phyloP scores from a whole-genome alignment of 64 coral and sea anemone species.

The Trachythela sp. region DNA sequence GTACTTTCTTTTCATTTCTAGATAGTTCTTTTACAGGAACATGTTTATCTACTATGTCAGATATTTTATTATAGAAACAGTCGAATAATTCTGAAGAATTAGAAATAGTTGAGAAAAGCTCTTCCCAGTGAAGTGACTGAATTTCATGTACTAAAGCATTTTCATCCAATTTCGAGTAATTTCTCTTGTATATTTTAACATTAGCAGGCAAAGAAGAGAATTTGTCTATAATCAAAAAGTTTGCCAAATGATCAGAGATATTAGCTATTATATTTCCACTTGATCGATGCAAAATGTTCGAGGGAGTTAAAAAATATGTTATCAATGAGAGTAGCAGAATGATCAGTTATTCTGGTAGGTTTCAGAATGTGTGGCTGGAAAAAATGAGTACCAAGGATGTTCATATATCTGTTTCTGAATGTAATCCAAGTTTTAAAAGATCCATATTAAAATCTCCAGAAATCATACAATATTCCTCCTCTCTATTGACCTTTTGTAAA shows the following conservation, averaged over 20 bases:
- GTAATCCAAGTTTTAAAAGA: not conserved
- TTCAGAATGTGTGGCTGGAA: not conserved
- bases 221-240: not conserved
- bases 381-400: not conserved
- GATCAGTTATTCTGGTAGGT: not conserved
- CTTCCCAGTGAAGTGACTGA: not conserved
- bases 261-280: not conserved
- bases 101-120: not conserved
- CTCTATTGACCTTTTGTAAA: not conserved
- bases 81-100: not conserved
- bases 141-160: not conserved
- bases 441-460: not conserved
- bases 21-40: not conserved
- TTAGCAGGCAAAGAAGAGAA: not conserved
- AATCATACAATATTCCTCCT: not conserved
- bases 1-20: not conserved
- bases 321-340: not conserved
- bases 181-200: not conserved
- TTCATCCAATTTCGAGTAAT: not conserved
- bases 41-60: not conserved
- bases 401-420: not conserved
- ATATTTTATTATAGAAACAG: not conserved
- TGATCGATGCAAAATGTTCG: not conserved
- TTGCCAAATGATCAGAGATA: not conserved
- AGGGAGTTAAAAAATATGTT: slow-evolving; percentile 4